Evolutionary conservation across 2,888 invertebrate genomes (phyloP), one percentile per base, ranked within the genome.

Genomic region (Branchipolynoe longqiensis): DNA sequence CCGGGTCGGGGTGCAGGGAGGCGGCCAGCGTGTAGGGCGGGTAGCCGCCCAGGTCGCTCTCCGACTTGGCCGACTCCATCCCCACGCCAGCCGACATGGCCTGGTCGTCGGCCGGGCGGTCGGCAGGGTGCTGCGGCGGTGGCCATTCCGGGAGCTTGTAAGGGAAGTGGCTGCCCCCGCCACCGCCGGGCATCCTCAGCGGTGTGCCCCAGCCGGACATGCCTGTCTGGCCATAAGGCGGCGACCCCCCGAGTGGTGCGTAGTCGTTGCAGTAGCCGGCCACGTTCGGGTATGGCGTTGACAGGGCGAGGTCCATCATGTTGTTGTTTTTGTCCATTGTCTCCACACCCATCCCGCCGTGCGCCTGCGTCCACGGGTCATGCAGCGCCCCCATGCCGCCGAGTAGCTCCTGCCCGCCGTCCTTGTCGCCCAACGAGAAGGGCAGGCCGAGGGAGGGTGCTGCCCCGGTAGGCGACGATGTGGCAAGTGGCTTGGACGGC

Each of bases 101-200:
- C n/a, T n/a, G n/a, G n/a, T n/a, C n/a, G n/a, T n/a, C n/a, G n/a
- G n/a, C n/a, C n/a, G n/a, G n/a, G n/a, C n/a, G n/a, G n/a, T n/a
- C n/a, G n/a, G n/a, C 36, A 69, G 69, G 18, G 18, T 33, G 36
- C 36, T 18, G 28, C 28, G 25, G 38, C 38, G 36, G 36, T 31
- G 69, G 38, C 69, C 69, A 69, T 33, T 69, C 69, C 12, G 62
- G 69, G 69, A 69, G 31, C 38, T 69, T 69, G 38, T 69, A 69
- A 22, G 36, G 8, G 25, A n/a, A 69, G 69, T 33, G 33, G 3
- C 38, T 62, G 62, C 28, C 31, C 28, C 2, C 36, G 18, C 69
- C 38, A 18, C 33, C 18, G 69, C 38, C 12, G 69, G 8, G 18
- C 3, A 38, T n/a, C 18, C 22, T 31, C 6, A 69, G 36, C n/a